Evolutionary conservation across 2,113 vertebrate genomes (phyloP), one percentile per base, ranked within the genome.

Genomic region (Nycticorax nycticorax): DNA sequence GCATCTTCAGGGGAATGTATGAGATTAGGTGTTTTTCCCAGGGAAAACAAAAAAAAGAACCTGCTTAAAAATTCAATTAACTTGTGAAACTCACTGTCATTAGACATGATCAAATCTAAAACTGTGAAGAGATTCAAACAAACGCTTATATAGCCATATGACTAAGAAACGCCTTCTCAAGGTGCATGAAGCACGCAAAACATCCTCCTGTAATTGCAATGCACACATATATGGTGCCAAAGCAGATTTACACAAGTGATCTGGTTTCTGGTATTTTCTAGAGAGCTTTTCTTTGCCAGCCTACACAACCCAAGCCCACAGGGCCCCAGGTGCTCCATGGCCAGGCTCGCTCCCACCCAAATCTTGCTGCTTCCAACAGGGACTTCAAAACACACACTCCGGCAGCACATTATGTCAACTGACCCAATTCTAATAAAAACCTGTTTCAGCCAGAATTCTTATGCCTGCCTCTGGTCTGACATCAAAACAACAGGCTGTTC

Each of bases 321-420:
- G 32, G 4, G 10, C 16, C 47, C 43, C 45, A 16, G 22, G 33
- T 4, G 9, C 59, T 41, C 63, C 45, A 9, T 0, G 6, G 28
- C 14, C 43, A 23, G 24, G 10, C 2, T 32, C 14, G 0, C 26
- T 41, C 19, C 57, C 14, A 26, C 3, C 35, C 28, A 27, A 22
- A 4, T 4, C 20, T 20, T 37, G 14, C 35, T 43, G 45, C 43
- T 68, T 10, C 23, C 63, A 72, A 17, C 28, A 30, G 28, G 43
- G 15, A 39, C 56, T 48, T 67, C 8, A 50, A 48, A 68, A 18
- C 30, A 1, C 33, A 39, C 6, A 2, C 3, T 48, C n/a, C 52
- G 4, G 30, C 48, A 16, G 33, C 12, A 0, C 1, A 3, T 1
- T 27, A 1, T 3, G 9, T 10, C 20, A 7, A 35, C 33, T 1